Base-by-base conservation (phyloP, 2,113 vertebrate species). In the Cathartes aura region DNA sequence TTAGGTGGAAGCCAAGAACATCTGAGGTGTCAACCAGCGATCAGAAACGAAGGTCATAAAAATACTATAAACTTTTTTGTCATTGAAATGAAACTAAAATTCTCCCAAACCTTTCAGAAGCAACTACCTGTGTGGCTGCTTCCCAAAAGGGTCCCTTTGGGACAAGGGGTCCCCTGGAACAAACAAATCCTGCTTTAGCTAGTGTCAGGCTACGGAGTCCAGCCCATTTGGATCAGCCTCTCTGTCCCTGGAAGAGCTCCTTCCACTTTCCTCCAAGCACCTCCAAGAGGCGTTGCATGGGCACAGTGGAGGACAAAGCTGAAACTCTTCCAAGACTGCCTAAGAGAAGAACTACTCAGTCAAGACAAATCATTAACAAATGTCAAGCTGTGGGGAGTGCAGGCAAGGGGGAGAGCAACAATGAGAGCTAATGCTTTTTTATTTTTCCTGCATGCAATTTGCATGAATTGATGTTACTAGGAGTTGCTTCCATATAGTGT, bases 341-440 rank as follows among this genome's bases (percentile, higher is more conserved):
- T 85, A 66, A 95, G 82, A 94, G 73, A 75, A 89, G 70, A 96
- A 55, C 45, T 43, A 30, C 78, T 93, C 71, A 43, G 36, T 80
- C 18, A 86, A 93, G 47, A 56, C 90, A 91, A 96, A 36, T 40
- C 55, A 91, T 66, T 88, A 85, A 85, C 84, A 96, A 97, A 97
- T 89, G 93, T 82, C 91, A 85, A 47, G 50, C 84, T 68, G 43
- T 73, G 85, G 84, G 81, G 81, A 95, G 53, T 15, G 27, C 68
- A 87, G 89, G 64, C 53, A 4, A 96, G 60, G 53, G 24, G 68
- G 29, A 88, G 38, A 83, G 59, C 66, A 88, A 92, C 93, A 92
- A 70, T 48, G 40, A 76, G 8, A 94, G 48, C 40, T 58, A 85
- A 76, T n/a, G n/a, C 21, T 78, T 87, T 80, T 86, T 40, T 14